phyloP scores from a whole-genome alignment of 2,797 vertebrate genomes.

The Urocyon cinereoargenteus region DNA sequence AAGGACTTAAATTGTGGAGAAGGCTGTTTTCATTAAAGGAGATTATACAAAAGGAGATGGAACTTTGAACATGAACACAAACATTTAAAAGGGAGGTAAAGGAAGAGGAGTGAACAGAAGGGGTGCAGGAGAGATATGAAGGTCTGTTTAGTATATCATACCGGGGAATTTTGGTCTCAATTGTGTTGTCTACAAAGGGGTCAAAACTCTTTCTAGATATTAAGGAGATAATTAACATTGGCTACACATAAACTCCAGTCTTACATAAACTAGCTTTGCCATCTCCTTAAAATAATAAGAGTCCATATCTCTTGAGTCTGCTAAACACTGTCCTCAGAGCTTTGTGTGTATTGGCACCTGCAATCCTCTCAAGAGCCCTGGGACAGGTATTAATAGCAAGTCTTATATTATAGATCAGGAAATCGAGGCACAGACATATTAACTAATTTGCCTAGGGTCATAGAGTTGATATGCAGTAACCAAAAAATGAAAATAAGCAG shows the following conservation, averaged over 20 bases:
- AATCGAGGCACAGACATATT: neutral
- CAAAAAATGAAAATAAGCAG: neutral
- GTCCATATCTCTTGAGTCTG: neutral
- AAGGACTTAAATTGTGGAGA: neutral
- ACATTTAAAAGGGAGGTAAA: neutral
- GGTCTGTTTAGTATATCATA: neutral
- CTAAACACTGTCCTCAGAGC: neutral
- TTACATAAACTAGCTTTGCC: neutral
- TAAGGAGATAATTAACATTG: neutral
- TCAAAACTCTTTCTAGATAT: neutral
- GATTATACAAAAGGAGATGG: neutral
- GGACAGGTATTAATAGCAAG: neutral
- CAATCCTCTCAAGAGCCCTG: neutral
- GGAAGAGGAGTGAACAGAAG: neutral
- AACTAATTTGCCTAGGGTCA: slow-evolving; percentile 2
- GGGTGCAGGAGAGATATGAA: neutral
- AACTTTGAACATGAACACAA: neutral
- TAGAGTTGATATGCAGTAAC: neutral
- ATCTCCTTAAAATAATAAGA: neutral
- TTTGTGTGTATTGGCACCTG: neutral
- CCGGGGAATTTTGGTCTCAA: neutral
- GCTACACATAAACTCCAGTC: neutral
- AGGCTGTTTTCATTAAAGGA: neutral
- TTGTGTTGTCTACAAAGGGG: neutral
- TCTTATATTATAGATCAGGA: slow-evolving; percentile 46